phyloP scores from a whole-genome alignment of 2,113 vertebrate genomes.

The Crotalus horridus region DNA sequence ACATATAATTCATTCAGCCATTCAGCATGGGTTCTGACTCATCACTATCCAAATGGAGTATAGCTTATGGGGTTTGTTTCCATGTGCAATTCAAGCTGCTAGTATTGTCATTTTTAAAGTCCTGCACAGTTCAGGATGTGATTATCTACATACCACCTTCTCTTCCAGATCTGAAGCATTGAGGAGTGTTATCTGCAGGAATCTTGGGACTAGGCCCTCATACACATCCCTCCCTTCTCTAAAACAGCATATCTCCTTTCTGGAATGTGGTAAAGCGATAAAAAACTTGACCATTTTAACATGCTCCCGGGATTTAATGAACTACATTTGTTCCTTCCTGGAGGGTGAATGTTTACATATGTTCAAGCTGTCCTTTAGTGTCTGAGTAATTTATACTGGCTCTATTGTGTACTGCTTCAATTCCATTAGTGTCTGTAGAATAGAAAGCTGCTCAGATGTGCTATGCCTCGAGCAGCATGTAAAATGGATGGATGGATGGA shows the following conservation, averaged over 20 bases:
- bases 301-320: background rate
- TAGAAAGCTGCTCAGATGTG: background rate
- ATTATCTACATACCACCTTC: background rate
- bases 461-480: background rate
- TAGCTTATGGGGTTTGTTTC: background rate
- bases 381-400: background rate
- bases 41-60: background rate
- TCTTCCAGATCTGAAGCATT: background rate
- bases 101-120: background rate
- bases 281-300: background rate
- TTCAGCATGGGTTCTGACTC: background rate
- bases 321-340: background rate
- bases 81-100: background rate
- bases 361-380: background rate
- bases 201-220: background rate
- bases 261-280: background rate
- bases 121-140: background rate
- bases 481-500: background rate
- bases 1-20: background rate
- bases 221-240: background rate
- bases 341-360: background rate
- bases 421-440: background rate
- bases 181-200: background rate
- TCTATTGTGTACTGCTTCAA: background rate
- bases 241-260: background rate